Base-by-base conservation (phyloP, 92 coral and sea anemone genomes). In the Porites evermanni region DNA sequence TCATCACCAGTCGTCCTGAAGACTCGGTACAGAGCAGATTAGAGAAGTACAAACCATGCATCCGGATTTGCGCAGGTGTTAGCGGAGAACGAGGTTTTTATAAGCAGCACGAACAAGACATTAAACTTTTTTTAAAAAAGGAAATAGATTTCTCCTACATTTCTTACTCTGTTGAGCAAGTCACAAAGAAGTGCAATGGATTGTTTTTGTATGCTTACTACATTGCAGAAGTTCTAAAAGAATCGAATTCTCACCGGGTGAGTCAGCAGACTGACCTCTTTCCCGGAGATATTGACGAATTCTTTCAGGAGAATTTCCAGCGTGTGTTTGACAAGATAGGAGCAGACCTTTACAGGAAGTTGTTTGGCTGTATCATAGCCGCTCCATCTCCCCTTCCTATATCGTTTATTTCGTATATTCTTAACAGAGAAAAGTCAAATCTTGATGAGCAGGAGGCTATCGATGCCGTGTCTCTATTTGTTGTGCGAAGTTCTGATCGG, bases 1-100 rank as follows among this genome's bases (percentile, higher is more conserved):
- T 89, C 66, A 79, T 89, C 77, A 89, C 93, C 60, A 79, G 89
- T 72, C 86, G 89, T 23, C 88, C 88, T n/a, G 88, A 77, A 53
- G 83, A 75, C 38, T 50, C 67, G 52, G 74, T 88, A 65, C 82
- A 78, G 21, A 26, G 32, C 67, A 60, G 24, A 67, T 64, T 83
- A 18, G 32, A 52, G 8, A 67, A 17, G 17, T 59, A 59, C 64
- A 59, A 59, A 0, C 64, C 64, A 59, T 59, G 17, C 64, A 17
- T 12, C 64, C 13, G 17, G 13, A 59, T 59, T 59, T 59, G 64
- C 47, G 47, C 6, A 3, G 47, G 47, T 38, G 47, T 4, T 38
- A 38, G 47, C 6, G 47, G 0, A 4, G 47, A 38, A 38, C 47
- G 7, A 38, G 47, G 47, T 38, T 38, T 38, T 38, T 38, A 38